Evolutionary conservation across 2,113 vertebrate species (phyloP), one percentile per base, ranked within the genome.

Genomic region (Syngnathoides biaculeatus): DNA sequence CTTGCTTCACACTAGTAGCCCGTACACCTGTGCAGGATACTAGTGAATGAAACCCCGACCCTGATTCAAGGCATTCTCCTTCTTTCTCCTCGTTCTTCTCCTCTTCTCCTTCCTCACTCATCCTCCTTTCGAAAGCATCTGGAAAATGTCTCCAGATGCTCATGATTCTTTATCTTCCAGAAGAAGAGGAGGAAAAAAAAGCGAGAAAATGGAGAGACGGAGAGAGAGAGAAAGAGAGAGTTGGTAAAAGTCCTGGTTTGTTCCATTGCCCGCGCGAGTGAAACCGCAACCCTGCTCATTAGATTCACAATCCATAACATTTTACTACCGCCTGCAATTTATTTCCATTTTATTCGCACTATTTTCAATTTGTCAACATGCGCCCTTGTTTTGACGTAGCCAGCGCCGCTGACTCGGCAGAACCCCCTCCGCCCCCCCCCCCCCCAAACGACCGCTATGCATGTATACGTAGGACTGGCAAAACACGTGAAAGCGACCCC

Each of bases 131-230:
- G 48, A 59, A 64, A 53, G 35, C 58, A 69, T 74, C 71, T 74
- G 58, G 50, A 85, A 88, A 86, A 72, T 56, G 69, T 79, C 72
- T 84, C 85, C 84, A 88, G 78, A 84, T 87, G 85, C 69, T 68
- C 64, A 63, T 42, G 43, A 58, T n/a, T 73, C 45, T 5, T 42
- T 64, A 40, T 1, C 11, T 60, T 30, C 8, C 15, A 60, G 68
- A 57, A 24, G 0, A 52, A 69, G 65, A 59, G 79, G n/a, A n/a
- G n/a, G n/a, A 59, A 64, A 40, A 9, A 72, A 27, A 14, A 73
- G 67, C 58, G 24, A 40, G n/a, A n/a, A n/a, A n/a, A n/a, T n/a
- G n/a, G n/a, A n/a, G n/a, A n/a, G n/a, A n/a, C n/a, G n/a, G n/a
- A n/a, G n/a, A n/a, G n/a, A n/a, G n/a, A n/a, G n/a, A 61, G n/a